These are phyloP conservation scores for Odobenus rosmarus DNA, from an alignment of 2,113 vertebrate species.

Conservation along the genomic window DNA sequence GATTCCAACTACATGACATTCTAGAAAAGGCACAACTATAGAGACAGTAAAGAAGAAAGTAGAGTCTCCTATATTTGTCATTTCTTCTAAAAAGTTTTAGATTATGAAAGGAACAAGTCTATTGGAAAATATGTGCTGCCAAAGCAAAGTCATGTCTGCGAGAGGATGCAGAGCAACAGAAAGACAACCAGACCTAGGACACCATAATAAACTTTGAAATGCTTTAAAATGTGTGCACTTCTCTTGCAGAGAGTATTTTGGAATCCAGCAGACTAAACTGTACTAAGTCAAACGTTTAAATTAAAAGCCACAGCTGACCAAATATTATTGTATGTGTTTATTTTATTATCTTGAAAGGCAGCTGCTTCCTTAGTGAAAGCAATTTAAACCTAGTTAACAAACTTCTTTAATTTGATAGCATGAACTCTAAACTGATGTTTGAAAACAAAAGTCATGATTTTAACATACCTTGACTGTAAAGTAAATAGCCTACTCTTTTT, in stretches of 20 bases:
- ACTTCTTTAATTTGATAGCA: constrained; percentile 49
- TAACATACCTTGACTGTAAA: not conserved
- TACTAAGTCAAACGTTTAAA: constrained; percentile 78
- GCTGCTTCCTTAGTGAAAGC: constrained; percentile 76
- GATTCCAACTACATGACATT: not conserved
- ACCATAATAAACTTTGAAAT: constrained; percentile 32
- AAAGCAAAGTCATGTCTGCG: not conserved
- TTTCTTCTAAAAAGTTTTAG: not conserved
- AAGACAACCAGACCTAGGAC: not conserved
- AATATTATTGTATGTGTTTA: constrained; percentile 80
- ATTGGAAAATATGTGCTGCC: not conserved
- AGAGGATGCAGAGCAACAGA: not conserved
- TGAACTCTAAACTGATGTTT: constrained; percentile 42
- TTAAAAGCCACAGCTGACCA: constrained; percentile 83
- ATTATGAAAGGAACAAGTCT: not conserved
- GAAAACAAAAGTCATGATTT: constrained; percentile 60
- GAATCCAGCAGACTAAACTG: constrained; percentile 77
- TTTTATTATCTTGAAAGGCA: constrained; percentile 80
- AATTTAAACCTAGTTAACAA: constrained; percentile 37
- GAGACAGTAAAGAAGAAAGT: not conserved
- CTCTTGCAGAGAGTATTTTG: constrained; percentile 61
- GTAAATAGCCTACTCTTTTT: not conserved
- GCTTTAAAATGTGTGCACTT: not conserved
- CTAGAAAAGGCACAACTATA: not conserved
- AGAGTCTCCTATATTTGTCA: not conserved